Conservation (phyloP, 2,113 vertebrate genomes). For the Pomatorhinus ruficollis region DNA sequence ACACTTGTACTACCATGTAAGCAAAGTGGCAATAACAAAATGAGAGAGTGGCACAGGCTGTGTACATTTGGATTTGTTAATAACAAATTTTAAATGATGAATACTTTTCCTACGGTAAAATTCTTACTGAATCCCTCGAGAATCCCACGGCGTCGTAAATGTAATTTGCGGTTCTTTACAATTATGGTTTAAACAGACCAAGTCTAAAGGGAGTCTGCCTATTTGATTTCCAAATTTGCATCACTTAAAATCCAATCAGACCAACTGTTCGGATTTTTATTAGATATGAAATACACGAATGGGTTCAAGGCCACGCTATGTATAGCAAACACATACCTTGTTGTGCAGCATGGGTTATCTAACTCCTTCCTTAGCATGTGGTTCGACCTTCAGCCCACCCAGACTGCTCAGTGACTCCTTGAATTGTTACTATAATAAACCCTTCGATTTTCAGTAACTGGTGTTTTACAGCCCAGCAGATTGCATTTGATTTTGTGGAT, state of each 20-base stretch:
- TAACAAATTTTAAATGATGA: conserved; percentile 51
- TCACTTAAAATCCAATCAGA: conserved; percentile 83
- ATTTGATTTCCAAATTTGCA: conserved; percentile 82
- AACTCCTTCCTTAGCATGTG: conserved; percentile 15
- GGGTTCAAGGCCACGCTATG: conserved; percentile 47
- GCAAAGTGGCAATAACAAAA: neutral
- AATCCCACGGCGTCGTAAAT: conserved; percentile 56
- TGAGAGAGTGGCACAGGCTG: neutral
- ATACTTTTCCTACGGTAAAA: conserved; percentile 58
- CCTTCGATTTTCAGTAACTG: conserved; percentile 75
- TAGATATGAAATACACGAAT: conserved; percentile 64
- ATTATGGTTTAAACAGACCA: conserved; percentile 75
- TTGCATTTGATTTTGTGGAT: conserved; percentile 80
- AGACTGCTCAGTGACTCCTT: conserved; percentile 57
- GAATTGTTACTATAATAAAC: conserved; percentile 71
- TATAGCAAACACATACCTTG: conserved; percentile 36
- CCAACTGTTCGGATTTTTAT: conserved; percentile 80
- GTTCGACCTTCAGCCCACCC: conserved; percentile 50
- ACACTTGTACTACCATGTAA: neutral
- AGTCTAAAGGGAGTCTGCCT: conserved; percentile 76
- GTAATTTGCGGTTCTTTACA: conserved; percentile 74
- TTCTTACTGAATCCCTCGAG: conserved; percentile 35
- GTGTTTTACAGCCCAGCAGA: conserved; percentile 78
- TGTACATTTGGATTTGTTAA: conserved; percentile 42
- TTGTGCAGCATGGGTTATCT: conserved; percentile 21